phyloP scores from a whole-genome alignment of 53 echinoderm and acorn worm species.

The Pentamera pediparva region DNA sequence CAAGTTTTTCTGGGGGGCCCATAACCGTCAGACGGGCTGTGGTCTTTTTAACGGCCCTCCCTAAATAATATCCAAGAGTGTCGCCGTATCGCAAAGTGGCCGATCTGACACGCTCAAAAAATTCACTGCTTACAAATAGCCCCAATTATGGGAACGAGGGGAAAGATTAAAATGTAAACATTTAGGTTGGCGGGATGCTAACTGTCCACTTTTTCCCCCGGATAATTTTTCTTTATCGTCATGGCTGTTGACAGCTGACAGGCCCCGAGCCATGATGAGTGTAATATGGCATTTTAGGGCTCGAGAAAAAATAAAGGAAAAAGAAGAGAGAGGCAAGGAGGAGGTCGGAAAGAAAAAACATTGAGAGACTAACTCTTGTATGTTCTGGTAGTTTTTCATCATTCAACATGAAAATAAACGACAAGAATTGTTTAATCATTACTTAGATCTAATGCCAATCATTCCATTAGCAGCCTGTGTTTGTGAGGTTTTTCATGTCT shows the following conservation, averaged over 20 bases:
- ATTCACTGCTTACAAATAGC: slow-evolving; percentile 36
- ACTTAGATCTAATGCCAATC: slow-evolving; percentile 32
- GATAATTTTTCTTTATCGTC: slow-evolving; percentile 33
- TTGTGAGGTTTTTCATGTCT: slow-evolving; percentile 9
- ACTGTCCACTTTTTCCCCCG: slow-evolving; percentile 31
- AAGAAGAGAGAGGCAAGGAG: no score
- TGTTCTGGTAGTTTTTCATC: slow-evolving; percentile 25
- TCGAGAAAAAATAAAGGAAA: no score
- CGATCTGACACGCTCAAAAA: slow-evolving; percentile 12
- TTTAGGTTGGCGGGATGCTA: slow-evolving; percentile 36
- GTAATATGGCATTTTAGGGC: slow-evolving; percentile 35
- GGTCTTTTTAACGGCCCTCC: slow-evolving; percentile 33
- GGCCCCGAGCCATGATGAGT: slow-evolving; percentile 25
- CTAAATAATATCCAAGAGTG: slow-evolving; percentile 33
- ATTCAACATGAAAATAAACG: slow-evolving; percentile 30
- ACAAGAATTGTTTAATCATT: slow-evolving; percentile 38
- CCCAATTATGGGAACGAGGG: slow-evolving; percentile 37
- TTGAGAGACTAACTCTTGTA: no score
- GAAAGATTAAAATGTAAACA: slow-evolving; percentile 39
- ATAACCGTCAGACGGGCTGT: slow-evolving; percentile 18
- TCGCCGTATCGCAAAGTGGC: slow-evolving; percentile 14
- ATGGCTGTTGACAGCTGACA: slow-evolving; percentile 25
- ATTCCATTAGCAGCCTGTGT: slow-evolving; percentile 12
- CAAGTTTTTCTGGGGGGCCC: slow-evolving; percentile 37
- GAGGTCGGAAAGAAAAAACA: slow-evolving; percentile 5